phyloP scores from a whole-genome alignment of 2,888 invertebrate species.

The Mesorhabditis belari region DNA sequence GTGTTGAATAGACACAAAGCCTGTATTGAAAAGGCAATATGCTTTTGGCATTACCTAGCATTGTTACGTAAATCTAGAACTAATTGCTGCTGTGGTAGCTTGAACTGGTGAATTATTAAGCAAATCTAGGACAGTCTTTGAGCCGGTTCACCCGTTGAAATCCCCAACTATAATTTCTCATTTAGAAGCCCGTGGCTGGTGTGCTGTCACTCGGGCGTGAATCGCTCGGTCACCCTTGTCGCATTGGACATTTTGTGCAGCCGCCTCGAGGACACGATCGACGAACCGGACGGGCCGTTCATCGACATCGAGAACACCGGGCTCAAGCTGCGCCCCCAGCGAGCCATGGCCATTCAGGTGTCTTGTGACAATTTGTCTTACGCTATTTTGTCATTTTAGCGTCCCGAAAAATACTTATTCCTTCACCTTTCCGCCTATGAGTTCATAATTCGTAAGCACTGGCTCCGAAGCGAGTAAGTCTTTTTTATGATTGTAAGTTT shows the following conservation, averaged over 20 bases:
- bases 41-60: no score
- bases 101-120: constrained; percentile 2
- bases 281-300: constrained; percentile 12
- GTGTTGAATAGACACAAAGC: no score
- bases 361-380: neutral
- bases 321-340: constrained; percentile 29
- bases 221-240: constrained; percentile 28
- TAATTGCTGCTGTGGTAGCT: no score
- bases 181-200: constrained; percentile 35
- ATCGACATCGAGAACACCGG: constrained; percentile 37
- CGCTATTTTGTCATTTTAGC: constrained; percentile 9
- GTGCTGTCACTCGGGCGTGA: constrained; percentile 36
- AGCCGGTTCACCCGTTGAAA: no score
- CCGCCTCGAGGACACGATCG: constrained; percentile 27
- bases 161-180: neutral
- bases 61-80: no score
- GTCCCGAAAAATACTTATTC: constrained; percentile 34
- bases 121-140: constrained; percentile 1
- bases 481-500: no score
- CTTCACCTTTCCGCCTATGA: constrained; percentile 33
- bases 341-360: constrained; percentile 31
- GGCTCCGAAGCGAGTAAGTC: constrained; percentile 4
- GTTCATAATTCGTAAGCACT: constrained; percentile 33
- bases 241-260: constrained; percentile 37
- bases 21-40: no score